Conservation (phyloP, 64 coral and sea anemone genomes). For the Porites australiensis region DNA sequence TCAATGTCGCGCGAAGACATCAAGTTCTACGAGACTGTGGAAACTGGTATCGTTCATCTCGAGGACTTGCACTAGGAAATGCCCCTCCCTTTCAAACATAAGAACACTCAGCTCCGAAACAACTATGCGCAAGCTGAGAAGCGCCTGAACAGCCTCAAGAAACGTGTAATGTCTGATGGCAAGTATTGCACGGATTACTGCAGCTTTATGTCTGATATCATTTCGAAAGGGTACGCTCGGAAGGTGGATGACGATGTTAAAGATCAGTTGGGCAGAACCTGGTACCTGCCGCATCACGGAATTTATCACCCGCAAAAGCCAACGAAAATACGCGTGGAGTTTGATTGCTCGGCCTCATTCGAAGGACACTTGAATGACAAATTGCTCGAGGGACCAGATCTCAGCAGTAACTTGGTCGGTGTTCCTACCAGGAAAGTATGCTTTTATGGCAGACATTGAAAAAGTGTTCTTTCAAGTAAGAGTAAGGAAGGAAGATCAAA, state of each 20-base stretch:
- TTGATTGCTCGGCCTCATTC: conserved; percentile 54
- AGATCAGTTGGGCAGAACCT: background rate
- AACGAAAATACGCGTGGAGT: conserved; percentile 48
- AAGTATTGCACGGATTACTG: conserved; percentile 51
- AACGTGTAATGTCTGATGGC: conserved; percentile 13
- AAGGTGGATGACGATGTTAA: conserved; percentile 1
- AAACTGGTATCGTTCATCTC: conserved; percentile 40
- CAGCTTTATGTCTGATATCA: conserved; percentile 62
- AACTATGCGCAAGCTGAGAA: conserved; percentile 63
- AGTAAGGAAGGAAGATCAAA: background rate
- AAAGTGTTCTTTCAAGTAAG: conserved; percentile 24
- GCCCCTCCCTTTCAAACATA: conserved; percentile 66
- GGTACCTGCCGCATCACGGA: conserved; percentile 68
- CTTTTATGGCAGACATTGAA: conserved; percentile 20
- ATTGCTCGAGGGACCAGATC: conserved; percentile 48
- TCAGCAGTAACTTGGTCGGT: conserved; percentile 35
- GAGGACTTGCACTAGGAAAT: conserved; percentile 69
- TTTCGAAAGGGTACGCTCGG: conserved; percentile 41
- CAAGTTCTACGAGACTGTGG: conserved; percentile 44
- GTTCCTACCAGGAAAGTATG: conserved; percentile 45
- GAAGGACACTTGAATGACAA: conserved; percentile 44
- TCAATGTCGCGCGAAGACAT: no score
- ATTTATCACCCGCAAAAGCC: conserved; percentile 58
- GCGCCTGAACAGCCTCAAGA: conserved; percentile 65
- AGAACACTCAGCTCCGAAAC: conserved; percentile 59